Conservation (phyloP, 1,140 invertebrate genomes). For the Cotesia typhae region DNA sequence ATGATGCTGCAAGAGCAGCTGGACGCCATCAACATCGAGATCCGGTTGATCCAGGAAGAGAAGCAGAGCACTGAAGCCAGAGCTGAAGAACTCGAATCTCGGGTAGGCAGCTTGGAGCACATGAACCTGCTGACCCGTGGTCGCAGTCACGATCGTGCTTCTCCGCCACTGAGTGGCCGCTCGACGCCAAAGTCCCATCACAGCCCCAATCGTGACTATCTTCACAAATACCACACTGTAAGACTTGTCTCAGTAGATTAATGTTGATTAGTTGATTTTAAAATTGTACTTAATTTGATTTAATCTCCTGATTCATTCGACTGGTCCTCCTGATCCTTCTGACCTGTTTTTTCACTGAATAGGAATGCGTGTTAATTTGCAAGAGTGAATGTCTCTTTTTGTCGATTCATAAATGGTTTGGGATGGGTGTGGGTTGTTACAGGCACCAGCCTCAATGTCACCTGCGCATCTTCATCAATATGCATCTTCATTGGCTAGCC, state of each 20-base stretch:
- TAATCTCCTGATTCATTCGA: no score
- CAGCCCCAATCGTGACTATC: slow-evolving; percentile 80
- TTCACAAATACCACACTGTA: slow-evolving; percentile 87
- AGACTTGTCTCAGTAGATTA: slow-evolving; percentile 51
- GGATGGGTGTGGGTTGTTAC: slow-evolving; percentile 51
- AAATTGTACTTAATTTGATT: neutral
- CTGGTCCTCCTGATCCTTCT: neutral
- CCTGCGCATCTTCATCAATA: slow-evolving; percentile 85
- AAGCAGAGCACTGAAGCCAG: slow-evolving; percentile 97
- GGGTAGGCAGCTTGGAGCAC: slow-evolving; percentile 94
- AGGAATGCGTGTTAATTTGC: no score
- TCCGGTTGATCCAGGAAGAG: slow-evolving; percentile 83
- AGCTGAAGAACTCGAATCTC: slow-evolving; percentile 96
- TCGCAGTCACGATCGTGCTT: slow-evolving; percentile 76
- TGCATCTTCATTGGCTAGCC: slow-evolving; percentile 72
- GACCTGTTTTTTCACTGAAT: no score
- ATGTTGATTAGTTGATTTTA: neutral
- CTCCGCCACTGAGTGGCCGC: slow-evolving; percentile 81
- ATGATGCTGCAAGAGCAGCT: slow-evolving; percentile 99
- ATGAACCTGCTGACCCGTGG: slow-evolving; percentile 87
- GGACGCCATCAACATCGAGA: slow-evolving; percentile 99
- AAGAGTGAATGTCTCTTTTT: no score
- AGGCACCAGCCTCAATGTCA: slow-evolving; percentile 90
- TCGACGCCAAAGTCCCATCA: slow-evolving; percentile 82
- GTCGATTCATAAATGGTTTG: no score